Conservation (phyloP, 2,797 vertebrate species). For the Tragopan temminckii region DNA sequence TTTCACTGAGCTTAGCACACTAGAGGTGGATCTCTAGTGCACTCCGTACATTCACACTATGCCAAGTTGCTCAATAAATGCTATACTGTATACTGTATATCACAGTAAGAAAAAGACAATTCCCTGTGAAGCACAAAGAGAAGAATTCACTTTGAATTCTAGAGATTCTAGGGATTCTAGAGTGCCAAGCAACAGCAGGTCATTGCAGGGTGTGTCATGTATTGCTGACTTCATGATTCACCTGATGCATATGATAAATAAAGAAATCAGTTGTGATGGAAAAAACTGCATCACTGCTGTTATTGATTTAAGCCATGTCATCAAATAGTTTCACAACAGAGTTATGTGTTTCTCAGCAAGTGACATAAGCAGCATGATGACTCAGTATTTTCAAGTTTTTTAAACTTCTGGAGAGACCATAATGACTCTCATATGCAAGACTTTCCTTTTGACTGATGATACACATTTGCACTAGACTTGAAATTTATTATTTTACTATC, state of each 20-base stretch:
- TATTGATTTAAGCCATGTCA: neutral
- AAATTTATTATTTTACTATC: neutral
- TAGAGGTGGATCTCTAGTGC: neutral
- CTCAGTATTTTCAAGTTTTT: neutral
- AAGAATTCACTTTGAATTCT: neutral
- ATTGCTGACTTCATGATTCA: neutral
- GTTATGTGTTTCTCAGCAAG: neutral
- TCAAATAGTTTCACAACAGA: neutral
- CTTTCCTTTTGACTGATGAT: neutral
- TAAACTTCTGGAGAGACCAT: neutral
- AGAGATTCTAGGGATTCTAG: neutral
- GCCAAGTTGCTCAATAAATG: neutral
- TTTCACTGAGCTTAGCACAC: conserved; percentile 26
- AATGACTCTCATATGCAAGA: neutral
- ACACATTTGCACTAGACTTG: neutral
- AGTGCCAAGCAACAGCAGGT: neutral
- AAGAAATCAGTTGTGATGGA: neutral
- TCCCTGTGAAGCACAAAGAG: neutral
- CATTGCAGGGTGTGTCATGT: neutral
- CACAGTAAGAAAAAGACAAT: neutral
- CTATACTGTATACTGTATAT: neutral
- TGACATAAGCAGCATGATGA: neutral
- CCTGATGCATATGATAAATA: neutral
- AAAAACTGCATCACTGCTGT: neutral
- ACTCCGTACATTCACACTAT: neutral